Base-by-base conservation (phyloP, 2,113 vertebrate species). In the Zingel zingel region DNA sequence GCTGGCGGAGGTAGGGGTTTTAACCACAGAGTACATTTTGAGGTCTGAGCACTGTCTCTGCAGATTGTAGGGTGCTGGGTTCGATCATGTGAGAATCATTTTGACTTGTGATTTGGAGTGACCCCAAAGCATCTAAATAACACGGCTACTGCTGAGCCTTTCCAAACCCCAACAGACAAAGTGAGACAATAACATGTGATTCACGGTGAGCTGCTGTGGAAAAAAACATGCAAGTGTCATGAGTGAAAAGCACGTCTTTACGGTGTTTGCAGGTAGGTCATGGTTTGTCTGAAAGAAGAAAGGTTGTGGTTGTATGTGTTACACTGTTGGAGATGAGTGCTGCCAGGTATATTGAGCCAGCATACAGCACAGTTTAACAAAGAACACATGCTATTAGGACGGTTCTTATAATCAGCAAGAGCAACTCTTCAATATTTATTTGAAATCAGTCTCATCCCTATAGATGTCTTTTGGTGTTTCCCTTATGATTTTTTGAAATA, bases 1-100 rank as follows among this genome's bases (percentile, higher is more conserved):
- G 80, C 86, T 61, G 79, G 57, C 63, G 45, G 86, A 89, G 84
- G 85, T 85, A 92, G 82, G 85, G 86, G 86, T 88, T 92, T 88
- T 30, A 85, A 92, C 92, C 94, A 90, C 91, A 88, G 84, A 91
- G 90, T 81, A 92, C 90, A 93, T 92, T 92, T 90, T 93, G 91
- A 93, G 92, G 92, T 91, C 74, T 86, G 81, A 81, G 77, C 51
- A 81, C 82, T 86, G 90, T 91, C 83, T 89, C 66, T 81, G 84
- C 68, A 89, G 91, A 90, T 87, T 87, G 90, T 45, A 90, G 84
- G 82, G 36, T 82, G 86, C 79, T 79, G 83, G 77, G 64, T 88
- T 89, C 19, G 59, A 88, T 90, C 79, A 84, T 79, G 73, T 82
- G 84, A 78, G 79, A 92, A 88, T 61, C 57, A n/a, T 63, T 67